phyloP scores from a whole-genome alignment of 2,113 vertebrate genomes.

The Harpagus bidentatus region DNA sequence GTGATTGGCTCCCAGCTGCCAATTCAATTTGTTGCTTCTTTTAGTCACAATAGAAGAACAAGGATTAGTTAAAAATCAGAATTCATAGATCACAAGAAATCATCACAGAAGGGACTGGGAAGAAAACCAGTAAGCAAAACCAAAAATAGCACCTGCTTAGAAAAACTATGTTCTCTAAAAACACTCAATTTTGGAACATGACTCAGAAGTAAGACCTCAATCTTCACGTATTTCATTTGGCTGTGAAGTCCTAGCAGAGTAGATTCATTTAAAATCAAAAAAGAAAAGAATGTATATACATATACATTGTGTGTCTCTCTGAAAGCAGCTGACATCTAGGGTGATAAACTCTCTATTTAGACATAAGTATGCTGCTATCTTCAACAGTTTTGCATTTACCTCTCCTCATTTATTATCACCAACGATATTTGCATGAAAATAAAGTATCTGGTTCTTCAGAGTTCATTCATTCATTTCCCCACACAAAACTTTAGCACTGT shows the following conservation, averaged over 20 bases:
- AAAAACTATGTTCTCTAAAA: not conserved
- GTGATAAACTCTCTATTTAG: slow-evolving; percentile 21
- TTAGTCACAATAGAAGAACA: not conserved
- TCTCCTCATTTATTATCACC: not conserved
- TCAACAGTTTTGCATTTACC: not conserved
- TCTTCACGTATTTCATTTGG: not conserved
- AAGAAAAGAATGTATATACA: not conserved
- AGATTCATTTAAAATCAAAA: not conserved
- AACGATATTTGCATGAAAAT: slow-evolving; percentile 24
- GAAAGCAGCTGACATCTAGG: slow-evolving; percentile 16
- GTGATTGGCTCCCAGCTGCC: not conserved
- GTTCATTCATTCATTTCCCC: not conserved
- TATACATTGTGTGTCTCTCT: not conserved
- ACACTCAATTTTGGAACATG: not conserved
- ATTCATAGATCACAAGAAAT: not conserved
- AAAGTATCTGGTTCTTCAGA: not conserved
- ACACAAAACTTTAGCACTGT: not conserved
- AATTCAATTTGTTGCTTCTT: not conserved
- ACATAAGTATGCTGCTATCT: slow-evolving; percentile 1
- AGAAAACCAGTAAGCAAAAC: not conserved
- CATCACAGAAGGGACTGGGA: not conserved
- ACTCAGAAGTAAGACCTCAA: not conserved
- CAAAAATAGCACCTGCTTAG: not conserved
- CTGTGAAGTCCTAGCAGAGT: not conserved
- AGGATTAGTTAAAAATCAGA: not conserved